Percentiles rank a stretch among this genome's conserved stretches.
Evolutionary conservation across 2,888 invertebrate genomes (phyloP).

Genomic region (Diarsia mendica): DNA sequence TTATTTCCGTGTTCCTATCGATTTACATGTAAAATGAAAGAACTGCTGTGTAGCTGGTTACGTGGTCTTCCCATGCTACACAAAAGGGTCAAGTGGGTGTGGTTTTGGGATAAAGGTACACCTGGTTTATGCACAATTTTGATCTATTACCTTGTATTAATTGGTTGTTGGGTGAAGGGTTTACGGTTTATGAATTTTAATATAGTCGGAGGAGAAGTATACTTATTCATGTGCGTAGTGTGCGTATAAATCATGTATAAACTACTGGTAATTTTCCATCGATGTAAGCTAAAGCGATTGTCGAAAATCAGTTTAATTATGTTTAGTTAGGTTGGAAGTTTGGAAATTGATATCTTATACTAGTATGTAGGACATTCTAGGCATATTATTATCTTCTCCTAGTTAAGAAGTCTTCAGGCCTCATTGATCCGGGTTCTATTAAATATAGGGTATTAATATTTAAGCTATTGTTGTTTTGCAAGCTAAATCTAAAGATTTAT

Average conservation of each 20-base stretch:
- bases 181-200: slow-evolving; percentile 22
- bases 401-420: neutral
- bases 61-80: neutral
- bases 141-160: slow-evolving; percentile 29
- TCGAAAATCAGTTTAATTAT: neutral
- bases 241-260: neutral
- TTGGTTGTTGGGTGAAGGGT: slow-evolving; percentile 8
- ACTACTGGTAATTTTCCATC: neutral
- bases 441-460: neutral
- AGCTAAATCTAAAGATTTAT: neutral
- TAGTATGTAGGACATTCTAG: neutral
- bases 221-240: neutral
- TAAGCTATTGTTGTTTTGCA: neutral
- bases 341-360: neutral
- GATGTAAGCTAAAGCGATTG: neutral
- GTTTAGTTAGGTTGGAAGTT: neutral
- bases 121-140: slow-evolving; percentile 52
- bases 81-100: slow-evolving; percentile 32
- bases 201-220: neutral
- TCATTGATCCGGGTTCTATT: neutral
- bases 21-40: slow-evolving; percentile 27
- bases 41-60: neutral
- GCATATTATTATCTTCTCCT: neutral
- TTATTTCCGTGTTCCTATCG: slow-evolving; percentile 35
- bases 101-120: slow-evolving; percentile 8